Percentiles rank a stretch among this genome's conserved stretches.
Evolutionary conservation across 2,888 invertebrate genomes (phyloP).

Genomic region (Stenodema calcarata): DNA sequence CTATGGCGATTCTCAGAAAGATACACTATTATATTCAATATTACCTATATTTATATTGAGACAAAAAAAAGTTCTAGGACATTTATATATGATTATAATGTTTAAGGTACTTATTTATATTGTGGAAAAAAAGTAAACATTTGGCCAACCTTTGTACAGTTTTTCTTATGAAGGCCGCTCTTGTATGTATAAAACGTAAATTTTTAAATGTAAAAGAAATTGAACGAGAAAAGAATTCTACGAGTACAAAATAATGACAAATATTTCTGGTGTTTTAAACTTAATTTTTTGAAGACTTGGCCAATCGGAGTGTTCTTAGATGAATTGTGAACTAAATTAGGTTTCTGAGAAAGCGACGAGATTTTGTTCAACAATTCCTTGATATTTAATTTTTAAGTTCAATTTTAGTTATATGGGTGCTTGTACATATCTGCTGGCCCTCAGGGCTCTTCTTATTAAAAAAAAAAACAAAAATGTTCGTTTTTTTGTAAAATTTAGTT

Average conservation of each 20-base stretch:
- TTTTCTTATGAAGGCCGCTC: slow-evolving; percentile 50
- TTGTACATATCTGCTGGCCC: slow-evolving; percentile 45
- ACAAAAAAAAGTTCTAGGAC: slow-evolving; percentile 27
- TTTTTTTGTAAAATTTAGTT: slow-evolving; percentile 8
- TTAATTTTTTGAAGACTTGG: slow-evolving; percentile 50
- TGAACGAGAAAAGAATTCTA: slow-evolving; percentile 36
- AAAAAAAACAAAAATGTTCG: background rate
- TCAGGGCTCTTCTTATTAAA: background rate
- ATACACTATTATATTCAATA: slow-evolving; percentile 30
- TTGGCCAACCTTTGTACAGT: slow-evolving; percentile 49
- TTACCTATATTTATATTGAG: slow-evolving; percentile 39
- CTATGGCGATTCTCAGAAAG: slow-evolving; percentile 40
- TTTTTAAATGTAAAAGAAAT: slow-evolving; percentile 38
- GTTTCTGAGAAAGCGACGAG: background rate
- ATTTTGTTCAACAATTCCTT: slow-evolving; percentile 34
- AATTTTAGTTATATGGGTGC: slow-evolving; percentile 27
- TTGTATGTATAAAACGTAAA: slow-evolving; percentile 40
- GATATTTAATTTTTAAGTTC: slow-evolving; percentile 5
- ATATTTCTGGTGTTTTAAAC: slow-evolving; percentile 39
- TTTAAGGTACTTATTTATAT: slow-evolving; percentile 37
- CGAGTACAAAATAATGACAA: slow-evolving; percentile 53
- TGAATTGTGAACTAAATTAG: background rate
- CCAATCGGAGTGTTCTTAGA: slow-evolving; percentile 21
- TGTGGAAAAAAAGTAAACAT: slow-evolving; percentile 24
- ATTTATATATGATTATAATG: slow-evolving; percentile 28